A percentile compares a stretch with the other conserved stretches of the same genome.
Evolutionary conservation across 2,888 invertebrate genomes (phyloP).

Genomic region (Lycaena phlaeas): DNA sequence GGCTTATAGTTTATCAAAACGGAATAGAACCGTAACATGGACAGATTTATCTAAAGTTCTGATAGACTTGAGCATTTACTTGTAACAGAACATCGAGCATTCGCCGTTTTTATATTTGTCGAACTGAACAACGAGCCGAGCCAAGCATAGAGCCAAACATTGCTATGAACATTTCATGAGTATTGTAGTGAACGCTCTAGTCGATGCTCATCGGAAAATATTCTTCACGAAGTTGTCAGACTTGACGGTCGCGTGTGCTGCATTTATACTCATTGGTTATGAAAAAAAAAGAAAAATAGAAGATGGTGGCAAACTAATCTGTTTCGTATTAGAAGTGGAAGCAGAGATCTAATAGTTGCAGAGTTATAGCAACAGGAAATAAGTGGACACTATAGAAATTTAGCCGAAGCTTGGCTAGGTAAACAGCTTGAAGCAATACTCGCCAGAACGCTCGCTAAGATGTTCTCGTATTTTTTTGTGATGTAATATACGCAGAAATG

Average conservation of each 20-base stretch:
- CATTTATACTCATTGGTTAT: neutral
- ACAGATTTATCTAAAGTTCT: too few relatives aligned
- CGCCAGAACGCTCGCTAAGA: neutral
- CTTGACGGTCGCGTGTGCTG: neutral
- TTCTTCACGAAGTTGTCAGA: conserved; percentile 7
- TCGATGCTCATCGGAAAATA: conserved; percentile 1
- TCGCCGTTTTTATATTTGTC: too few relatives aligned
- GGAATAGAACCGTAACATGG: too few relatives aligned
- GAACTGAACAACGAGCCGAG: conserved; percentile 1
- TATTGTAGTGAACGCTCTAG: conserved; percentile 3
- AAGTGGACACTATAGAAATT: neutral
- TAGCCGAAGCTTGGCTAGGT: conserved; percentile 1
- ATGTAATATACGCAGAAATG: neutral
- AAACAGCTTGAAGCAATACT: conserved; percentile 6
- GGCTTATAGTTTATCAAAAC: too few relatives aligned
- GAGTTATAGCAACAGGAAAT: too few relatives aligned
- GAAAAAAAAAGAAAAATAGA: neutral
- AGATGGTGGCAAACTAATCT: conserved; percentile 2
- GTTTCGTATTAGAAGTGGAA: neutral
- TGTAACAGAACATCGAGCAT: too few relatives aligned
- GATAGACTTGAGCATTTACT: too few relatives aligned
- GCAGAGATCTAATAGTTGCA: neutral
- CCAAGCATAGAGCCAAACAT: conserved; percentile 6
- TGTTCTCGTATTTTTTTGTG: neutral
- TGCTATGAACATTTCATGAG: conserved; percentile 7